A percentile compares a stretch with the other conserved stretches of the same genome.
phyloP scores from a whole-genome alignment of 1,140 invertebrate species.

The Gonatopus flavifemur region DNA sequence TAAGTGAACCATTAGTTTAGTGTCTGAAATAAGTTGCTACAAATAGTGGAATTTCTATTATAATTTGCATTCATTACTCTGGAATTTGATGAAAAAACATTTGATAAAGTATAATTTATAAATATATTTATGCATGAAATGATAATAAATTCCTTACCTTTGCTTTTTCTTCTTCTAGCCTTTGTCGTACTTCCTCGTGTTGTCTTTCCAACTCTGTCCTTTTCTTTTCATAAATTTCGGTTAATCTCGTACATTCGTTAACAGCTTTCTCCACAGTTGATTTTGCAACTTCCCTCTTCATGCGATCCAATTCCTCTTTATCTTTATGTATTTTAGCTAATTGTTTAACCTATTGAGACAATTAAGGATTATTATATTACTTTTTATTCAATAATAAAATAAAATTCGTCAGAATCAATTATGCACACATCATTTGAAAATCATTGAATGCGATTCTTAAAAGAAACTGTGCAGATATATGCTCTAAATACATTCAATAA shows the following conservation, averaged over 20 bases:
- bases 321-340: conserved; percentile 80
- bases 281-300: conserved; percentile 74
- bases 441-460: background rate
- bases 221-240: conserved; percentile 73
- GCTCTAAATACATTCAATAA: too few species aligned
- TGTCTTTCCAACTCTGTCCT: conserved; percentile 74
- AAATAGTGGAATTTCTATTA: too few species aligned
- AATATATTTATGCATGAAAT: too few species aligned
- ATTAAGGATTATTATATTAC: conserved; percentile 1
- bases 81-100: background rate
- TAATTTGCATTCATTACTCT: too few species aligned
- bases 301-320: conserved; percentile 82
- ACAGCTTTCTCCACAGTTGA: conserved; percentile 81
- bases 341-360: conserved; percentile 64
- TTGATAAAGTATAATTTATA: too few species aligned
- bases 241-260: conserved; percentile 75
- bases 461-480: background rate
- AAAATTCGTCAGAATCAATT: background rate
- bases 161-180: conserved; percentile 68
- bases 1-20: too few species aligned
- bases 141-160: conserved; percentile 59
- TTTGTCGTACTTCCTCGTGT: conserved; percentile 74
- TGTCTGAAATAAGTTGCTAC: too few species aligned
- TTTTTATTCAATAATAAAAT: conserved; percentile 3
- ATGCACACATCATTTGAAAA: background rate